These are phyloP conservation scores for Euura saliciscinereae DNA, from an alignment of 1,140 invertebrate species.

Conservation along the genomic window DNA sequence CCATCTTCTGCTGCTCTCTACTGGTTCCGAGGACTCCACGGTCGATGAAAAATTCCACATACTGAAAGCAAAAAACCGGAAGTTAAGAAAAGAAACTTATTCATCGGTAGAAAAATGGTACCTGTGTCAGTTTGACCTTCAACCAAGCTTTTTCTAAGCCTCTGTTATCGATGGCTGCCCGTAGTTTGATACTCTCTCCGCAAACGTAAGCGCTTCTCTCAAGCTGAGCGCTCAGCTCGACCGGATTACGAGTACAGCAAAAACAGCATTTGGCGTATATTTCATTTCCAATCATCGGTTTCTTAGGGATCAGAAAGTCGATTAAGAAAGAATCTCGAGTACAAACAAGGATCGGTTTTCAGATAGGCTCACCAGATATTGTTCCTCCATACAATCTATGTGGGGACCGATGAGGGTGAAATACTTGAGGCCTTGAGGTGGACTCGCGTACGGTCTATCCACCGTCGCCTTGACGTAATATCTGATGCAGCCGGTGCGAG, in stretches of 20 bases:
- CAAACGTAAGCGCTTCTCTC: slow-evolving; percentile 82
- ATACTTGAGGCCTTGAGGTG: slow-evolving; percentile 85
- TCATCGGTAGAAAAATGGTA: slow-evolving; percentile 30
- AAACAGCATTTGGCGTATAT: slow-evolving; percentile 74
- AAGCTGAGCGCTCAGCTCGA: slow-evolving; percentile 72
- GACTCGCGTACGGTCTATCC: slow-evolving; percentile 84
- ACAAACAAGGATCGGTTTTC: not conserved
- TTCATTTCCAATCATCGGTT: slow-evolving; percentile 74
- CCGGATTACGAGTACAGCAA: slow-evolving; percentile 76
- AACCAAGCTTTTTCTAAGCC: slow-evolving; percentile 74
- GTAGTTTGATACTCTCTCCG: slow-evolving; percentile 78
- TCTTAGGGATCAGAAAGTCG: slow-evolving; percentile 58
- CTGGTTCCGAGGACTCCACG: slow-evolving; percentile 77
- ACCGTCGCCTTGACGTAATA: slow-evolving; percentile 82
- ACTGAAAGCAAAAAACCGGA: slow-evolving; percentile 56
- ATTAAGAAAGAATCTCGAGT: slow-evolving; percentile 17
- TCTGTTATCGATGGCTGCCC: slow-evolving; percentile 81
- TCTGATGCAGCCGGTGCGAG: slow-evolving; percentile 77
- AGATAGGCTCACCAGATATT: slow-evolving; percentile 69
- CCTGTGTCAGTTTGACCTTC: slow-evolving; percentile 75
- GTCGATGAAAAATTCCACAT: slow-evolving; percentile 83
- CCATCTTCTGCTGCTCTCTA: slow-evolving; percentile 74
- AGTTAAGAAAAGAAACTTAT: not conserved
- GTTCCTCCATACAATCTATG: slow-evolving; percentile 87
- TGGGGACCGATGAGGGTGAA: slow-evolving; percentile 85